Base-by-base conservation (phyloP, 2,888 invertebrate species). In the Acanthopleura granulata region DNA sequence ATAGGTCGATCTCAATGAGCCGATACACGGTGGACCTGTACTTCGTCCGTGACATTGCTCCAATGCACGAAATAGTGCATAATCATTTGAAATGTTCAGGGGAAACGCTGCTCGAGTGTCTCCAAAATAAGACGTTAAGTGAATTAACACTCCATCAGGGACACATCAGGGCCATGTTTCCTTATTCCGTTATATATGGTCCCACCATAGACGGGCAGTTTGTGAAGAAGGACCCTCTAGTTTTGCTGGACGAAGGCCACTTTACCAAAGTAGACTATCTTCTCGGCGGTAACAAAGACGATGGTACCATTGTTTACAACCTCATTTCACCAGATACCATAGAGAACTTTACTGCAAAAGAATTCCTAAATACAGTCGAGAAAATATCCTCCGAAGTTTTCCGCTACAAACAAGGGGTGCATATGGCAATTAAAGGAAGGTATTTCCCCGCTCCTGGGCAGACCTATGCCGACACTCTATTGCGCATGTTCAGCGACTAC, bases 261-360 rank as follows among this genome's bases (percentile, higher is more conserved):
- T 66, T 66, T 25, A 6, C 66, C 16, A 22, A 22, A 27, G 66
- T 66, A 22, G 66, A 66, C 29, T 66, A 66, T 27, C 66, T 66
- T 18, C 25, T 66, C 15, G 66, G 66, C 25, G 66, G 12, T 16
- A 66, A 66, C 25, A 27, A 22, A 22, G 66, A 66, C 29, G 66
- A 66, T 66, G 66, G 66, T 1, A 27, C 22, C 25, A 27, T 66
- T 22, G 22, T 66, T 6, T 27, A 6, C 66, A 66, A 66, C 25
- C 27, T 66, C 25, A 22, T 66, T 27, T 27, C 66, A 16, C 16
- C 22, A 27, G 29, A 22, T 16, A 27, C 22, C 15, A 27, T 66
- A 16, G 29, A 1, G 4, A 27, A 27, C 16, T 22, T 66, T 16
- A 66, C 18, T 27, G 6, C 6, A 27, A 66, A 18, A 18, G 25